Conservation (phyloP, 2,888 invertebrate species). For the Luperina testacea region DNA sequence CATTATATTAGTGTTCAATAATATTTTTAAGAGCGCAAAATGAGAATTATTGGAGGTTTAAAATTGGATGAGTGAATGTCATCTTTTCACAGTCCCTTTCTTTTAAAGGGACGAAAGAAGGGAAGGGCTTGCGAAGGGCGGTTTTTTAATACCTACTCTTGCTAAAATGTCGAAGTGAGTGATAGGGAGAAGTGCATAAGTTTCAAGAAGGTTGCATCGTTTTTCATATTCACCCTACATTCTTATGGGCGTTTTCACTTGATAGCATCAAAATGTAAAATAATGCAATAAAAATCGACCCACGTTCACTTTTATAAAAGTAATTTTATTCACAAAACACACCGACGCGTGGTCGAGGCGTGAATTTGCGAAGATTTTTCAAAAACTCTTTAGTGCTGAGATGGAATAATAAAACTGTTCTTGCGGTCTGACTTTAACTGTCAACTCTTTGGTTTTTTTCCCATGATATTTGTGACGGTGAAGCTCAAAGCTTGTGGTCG, state of each 20-base stretch:
- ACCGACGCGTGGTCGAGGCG: constrained; percentile 34
- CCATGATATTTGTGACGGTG: constrained; percentile 77
- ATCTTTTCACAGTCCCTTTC: background rate
- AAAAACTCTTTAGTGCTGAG: constrained; percentile 49
- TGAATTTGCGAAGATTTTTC: constrained; percentile 40
- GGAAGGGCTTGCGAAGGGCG: no score
- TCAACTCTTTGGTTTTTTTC: constrained; percentile 66
- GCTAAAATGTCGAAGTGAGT: background rate
- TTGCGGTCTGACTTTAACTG: constrained; percentile 71
- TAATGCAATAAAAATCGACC: constrained; percentile 32
- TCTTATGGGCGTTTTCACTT: constrained; percentile 6
- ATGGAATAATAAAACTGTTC: constrained; percentile 62
- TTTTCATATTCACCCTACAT: constrained; percentile 4
- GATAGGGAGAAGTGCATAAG: background rate
- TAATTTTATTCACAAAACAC: constrained; percentile 27
- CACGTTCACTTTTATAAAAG: constrained; percentile 23
- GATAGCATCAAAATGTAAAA: constrained; percentile 43
- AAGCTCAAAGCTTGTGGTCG: constrained; percentile 69
- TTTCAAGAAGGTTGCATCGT: background rate
- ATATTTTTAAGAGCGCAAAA: no score
- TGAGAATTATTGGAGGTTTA: no score
- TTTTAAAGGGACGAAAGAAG: background rate
- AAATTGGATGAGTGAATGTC: background rate
- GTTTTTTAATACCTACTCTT: background rate
- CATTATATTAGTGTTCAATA: no score